phyloP scores from a whole-genome alignment of 2,888 invertebrate species.

The Microdon myrmicae region DNA sequence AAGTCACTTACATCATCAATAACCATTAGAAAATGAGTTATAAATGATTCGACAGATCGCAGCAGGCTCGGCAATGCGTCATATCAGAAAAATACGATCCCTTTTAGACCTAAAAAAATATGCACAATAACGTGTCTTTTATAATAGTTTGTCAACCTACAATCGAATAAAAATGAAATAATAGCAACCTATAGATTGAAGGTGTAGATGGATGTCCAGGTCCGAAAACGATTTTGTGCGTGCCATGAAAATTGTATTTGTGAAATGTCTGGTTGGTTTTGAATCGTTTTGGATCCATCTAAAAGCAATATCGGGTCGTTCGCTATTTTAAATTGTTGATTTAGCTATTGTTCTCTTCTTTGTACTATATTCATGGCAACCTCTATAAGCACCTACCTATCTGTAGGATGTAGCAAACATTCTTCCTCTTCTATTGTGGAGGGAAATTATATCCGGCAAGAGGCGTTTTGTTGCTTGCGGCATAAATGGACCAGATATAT shows the following conservation, averaged over 20 bases:
- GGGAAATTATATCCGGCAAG: slow-evolving; percentile 52
- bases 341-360: slow-evolving; percentile 44
- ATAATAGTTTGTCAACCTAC: slow-evolving; percentile 2
- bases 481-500: slow-evolving; percentile 51
- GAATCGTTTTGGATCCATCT: slow-evolving; percentile 40
- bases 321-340: slow-evolving; percentile 48
- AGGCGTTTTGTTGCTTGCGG: slow-evolving; percentile 52
- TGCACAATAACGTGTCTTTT: slow-evolving; percentile 9
- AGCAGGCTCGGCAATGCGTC: slow-evolving; percentile 8
- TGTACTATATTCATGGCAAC: slow-evolving; percentile 51
- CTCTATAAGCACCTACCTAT: slow-evolving; percentile 50
- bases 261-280: slow-evolving; percentile 40
- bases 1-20: slow-evolving; percentile 34
- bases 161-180: slow-evolving; percentile 11
- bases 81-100: slow-evolving; percentile 14
- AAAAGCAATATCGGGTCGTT: slow-evolving; percentile 41
- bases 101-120: slow-evolving; percentile 1
- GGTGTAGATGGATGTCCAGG: slow-evolving; percentile 6
- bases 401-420: slow-evolving; percentile 51
- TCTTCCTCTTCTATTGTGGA: slow-evolving; percentile 50
- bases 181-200: slow-evolving; percentile 3
- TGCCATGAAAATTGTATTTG: slow-evolving; percentile 24
- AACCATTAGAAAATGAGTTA: slow-evolving; percentile 30
- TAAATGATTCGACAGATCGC: slow-evolving; percentile 18
- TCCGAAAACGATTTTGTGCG: slow-evolving; percentile 32